These are phyloP conservation scores for Erithacus rubecula DNA, from an alignment of 2,797 vertebrate species.

Conservation along the genomic window DNA sequence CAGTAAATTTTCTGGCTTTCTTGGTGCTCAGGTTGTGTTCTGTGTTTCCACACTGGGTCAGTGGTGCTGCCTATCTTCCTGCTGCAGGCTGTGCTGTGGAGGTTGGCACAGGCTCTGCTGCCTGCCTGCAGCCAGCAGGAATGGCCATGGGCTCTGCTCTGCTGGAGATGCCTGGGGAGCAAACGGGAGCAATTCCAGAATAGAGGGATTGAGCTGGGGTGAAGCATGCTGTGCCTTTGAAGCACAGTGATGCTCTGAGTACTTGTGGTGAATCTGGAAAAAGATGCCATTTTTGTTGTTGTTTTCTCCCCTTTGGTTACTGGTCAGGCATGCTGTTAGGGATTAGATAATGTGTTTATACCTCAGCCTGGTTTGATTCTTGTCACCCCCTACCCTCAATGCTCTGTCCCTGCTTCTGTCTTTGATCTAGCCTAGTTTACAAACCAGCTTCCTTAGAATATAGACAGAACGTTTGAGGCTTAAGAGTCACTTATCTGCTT, in stretches of 20 bases:
- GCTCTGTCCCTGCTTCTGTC: background rate
- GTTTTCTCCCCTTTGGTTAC: background rate
- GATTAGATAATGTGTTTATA: background rate
- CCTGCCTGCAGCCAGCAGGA: rapidly evolving
- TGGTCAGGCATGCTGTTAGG: background rate
- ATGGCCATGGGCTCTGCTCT: rapidly evolving
- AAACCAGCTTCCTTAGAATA: background rate
- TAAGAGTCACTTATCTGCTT: background rate
- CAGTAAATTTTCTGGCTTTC: background rate
- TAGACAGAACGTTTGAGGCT: background rate
- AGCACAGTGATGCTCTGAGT: background rate
- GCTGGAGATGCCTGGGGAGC: rapidly evolving
- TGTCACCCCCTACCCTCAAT: background rate
- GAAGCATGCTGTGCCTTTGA: background rate
- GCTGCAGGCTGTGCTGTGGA: background rate
- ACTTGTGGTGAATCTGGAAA: background rate
- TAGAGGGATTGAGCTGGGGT: background rate
- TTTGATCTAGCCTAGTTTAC: background rate
- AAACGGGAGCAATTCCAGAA: background rate
- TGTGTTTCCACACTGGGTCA: background rate
- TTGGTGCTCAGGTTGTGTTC: background rate
- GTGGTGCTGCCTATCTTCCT: background rate
- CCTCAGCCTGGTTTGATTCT: background rate
- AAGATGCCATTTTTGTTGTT: background rate
- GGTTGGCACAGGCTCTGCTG: rapidly evolving